phyloP scores from a whole-genome alignment of 2,888 invertebrate genomes.

The Tuta absoluta region DNA sequence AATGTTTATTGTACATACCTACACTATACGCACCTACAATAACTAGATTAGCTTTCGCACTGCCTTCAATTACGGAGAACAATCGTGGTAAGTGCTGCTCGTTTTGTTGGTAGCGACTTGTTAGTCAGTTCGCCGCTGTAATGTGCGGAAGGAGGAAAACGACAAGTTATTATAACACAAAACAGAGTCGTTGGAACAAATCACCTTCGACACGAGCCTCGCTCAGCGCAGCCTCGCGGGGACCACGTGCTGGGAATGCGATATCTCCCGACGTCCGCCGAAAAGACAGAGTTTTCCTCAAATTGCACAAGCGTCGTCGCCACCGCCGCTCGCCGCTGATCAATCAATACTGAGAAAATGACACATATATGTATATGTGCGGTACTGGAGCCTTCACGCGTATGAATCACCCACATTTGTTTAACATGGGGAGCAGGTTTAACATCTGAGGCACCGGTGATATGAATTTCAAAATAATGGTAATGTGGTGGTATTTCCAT shows the following conservation, averaged over 20 bases:
- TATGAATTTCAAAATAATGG: conserved; percentile 12
- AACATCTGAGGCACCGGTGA: conserved; percentile 9
- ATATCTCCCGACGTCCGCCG: conserved; percentile 3
- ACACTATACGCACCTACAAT: not conserved
- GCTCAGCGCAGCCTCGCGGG: conserved; percentile 1
- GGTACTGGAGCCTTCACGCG: not conserved
- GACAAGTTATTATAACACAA: not conserved
- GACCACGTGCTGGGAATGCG: conserved; percentile 11
- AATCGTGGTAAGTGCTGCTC: conserved; percentile 19
- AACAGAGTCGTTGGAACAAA: conserved; percentile 6
- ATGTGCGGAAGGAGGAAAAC: conserved; percentile 24
- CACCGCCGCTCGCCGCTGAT: not conserved
- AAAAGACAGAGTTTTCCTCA: conserved; percentile 17
- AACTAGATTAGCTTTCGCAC: conserved; percentile 21
- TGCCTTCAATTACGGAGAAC: conserved; percentile 22
- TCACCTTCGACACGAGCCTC: conserved; percentile 1
- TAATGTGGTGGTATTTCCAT: conserved; percentile 12
- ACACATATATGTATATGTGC: not conserved
- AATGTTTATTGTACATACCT: not conserved
- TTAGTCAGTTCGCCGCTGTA: not conserved
- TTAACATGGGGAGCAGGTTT: conserved; percentile 11
- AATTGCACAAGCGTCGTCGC: conserved; percentile 17
- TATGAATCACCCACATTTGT: conserved; percentile 14
- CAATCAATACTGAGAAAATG: conserved; percentile 16
- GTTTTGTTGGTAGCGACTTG: conserved; percentile 15